Percentiles rank a stretch among this genome's conserved stretches.
Evolutionary conservation across 2,113 vertebrate species (phyloP).

Genomic region (Rana temporaria): DNA sequence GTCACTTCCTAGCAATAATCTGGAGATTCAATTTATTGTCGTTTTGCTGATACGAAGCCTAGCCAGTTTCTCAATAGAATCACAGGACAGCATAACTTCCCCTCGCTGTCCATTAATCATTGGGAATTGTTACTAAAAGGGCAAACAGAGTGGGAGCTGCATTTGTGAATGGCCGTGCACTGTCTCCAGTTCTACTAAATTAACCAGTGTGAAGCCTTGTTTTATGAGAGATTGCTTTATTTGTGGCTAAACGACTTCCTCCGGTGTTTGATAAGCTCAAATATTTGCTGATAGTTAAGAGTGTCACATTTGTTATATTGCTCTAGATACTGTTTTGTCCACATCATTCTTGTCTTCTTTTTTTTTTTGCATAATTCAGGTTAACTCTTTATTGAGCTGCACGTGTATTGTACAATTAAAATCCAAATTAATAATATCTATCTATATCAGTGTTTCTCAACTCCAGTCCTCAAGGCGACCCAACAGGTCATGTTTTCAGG

Average conservation of each 20-base stretch:
- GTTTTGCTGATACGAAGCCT: constrained; percentile 68
- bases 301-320: constrained; percentile 81
- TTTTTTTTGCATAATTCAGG: not conserved
- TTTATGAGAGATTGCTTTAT: constrained; percentile 85
- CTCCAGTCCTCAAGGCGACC: no score
- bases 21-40: constrained; percentile 76
- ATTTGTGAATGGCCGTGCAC: constrained; percentile 74
- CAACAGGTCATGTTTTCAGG: no score
- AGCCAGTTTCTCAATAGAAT: constrained; percentile 60
- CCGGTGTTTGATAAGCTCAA: constrained; percentile 84
- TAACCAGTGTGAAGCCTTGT: constrained; percentile 77
- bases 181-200: constrained; percentile 80
- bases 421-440: no score
- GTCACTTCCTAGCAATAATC: constrained; percentile 77
- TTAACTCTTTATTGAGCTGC: not conserved
- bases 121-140: constrained; percentile 62
- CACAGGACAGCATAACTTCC: constrained; percentile 60
- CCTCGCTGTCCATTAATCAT: constrained; percentile 77
- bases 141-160: constrained; percentile 68
- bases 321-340: constrained; percentile 69
- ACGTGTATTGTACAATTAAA: no score
- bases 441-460: no score
- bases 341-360: constrained; percentile 10
- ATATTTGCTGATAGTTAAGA: constrained; percentile 83
- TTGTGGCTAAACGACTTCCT: constrained; percentile 87